Percentiles rank a stretch among this genome's conserved stretches.
Conservation (phyloP, 1,140 invertebrate genomes). For the Bradysia coprophila region DNA sequence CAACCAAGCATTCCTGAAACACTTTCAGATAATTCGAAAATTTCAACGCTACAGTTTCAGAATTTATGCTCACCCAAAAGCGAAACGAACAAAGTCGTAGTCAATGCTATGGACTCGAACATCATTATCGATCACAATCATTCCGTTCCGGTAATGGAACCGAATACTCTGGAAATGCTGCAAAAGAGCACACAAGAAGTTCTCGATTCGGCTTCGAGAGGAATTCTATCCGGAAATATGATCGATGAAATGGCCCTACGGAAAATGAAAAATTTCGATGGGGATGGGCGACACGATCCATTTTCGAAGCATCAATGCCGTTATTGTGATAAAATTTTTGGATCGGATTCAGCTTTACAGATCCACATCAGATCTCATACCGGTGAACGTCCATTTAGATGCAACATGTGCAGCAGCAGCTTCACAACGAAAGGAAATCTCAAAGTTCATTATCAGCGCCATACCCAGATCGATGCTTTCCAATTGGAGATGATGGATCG, state of each 20-base stretch:
- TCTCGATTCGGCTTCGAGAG: constrained; percentile 77
- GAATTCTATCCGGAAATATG: constrained; percentile 66
- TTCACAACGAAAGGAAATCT: constrained; percentile 97
- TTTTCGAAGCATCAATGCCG: constrained; percentile 94
- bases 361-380: constrained; percentile 92
- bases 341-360: constrained; percentile 87
- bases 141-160: constrained; percentile 39
- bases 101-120: constrained; percentile 46
- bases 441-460: constrained; percentile 92
- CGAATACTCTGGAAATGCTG: constrained; percentile 81
- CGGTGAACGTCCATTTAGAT: constrained; percentile 94
- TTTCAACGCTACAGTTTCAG: too few relatives aligned
- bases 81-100: background rate
- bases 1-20: too few relatives aligned
- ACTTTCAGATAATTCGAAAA: too few relatives aligned
- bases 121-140: constrained; percentile 75
- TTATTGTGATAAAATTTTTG: constrained; percentile 97
- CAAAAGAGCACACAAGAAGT: constrained; percentile 81
- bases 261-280: constrained; percentile 25
- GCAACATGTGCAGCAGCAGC: constrained; percentile 91
- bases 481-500: too few relatives aligned
- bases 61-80: too few relatives aligned
- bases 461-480: constrained; percentile 84
- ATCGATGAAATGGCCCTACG: constrained; percentile 73
- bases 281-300: constrained; percentile 45